Conservation (phyloP, 1,140 invertebrate genomes). For the Panulirus ornatus region DNA sequence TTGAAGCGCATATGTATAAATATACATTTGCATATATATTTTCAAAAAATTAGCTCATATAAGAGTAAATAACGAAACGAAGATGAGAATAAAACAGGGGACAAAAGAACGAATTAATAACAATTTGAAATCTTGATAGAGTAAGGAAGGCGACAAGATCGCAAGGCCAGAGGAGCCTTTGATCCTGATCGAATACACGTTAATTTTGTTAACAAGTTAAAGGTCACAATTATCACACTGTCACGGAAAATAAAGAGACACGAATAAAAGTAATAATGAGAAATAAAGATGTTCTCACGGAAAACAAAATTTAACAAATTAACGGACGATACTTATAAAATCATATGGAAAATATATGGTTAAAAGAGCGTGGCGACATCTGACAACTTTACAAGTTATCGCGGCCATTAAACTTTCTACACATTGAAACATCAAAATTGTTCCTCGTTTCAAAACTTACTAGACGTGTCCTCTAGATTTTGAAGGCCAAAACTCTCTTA, state of each 20-base stretch:
- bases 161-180: background rate
- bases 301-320: constrained; percentile 6
- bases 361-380: background rate
- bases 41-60: background rate
- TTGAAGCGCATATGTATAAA: background rate
- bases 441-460: constrained; percentile 47
- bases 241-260: background rate
- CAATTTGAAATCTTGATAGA: background rate
- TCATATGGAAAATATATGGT: background rate
- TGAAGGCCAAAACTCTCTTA: constrained; percentile 68
- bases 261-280: background rate
- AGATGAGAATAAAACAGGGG: background rate
- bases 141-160: background rate
- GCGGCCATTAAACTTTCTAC: background rate
- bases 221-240: background rate
- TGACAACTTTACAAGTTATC: background rate
- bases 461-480: constrained; percentile 57
- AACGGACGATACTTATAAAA: background rate
- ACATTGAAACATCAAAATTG: background rate
- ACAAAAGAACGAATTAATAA: background rate
- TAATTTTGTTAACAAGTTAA: too few relatives aligned
- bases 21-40: background rate
- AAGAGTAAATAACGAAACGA: background rate
- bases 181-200: background rate
- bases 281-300: background rate